Base-by-base conservation (phyloP, 2,113 vertebrate genomes). In the Actenoides hombroni region DNA sequence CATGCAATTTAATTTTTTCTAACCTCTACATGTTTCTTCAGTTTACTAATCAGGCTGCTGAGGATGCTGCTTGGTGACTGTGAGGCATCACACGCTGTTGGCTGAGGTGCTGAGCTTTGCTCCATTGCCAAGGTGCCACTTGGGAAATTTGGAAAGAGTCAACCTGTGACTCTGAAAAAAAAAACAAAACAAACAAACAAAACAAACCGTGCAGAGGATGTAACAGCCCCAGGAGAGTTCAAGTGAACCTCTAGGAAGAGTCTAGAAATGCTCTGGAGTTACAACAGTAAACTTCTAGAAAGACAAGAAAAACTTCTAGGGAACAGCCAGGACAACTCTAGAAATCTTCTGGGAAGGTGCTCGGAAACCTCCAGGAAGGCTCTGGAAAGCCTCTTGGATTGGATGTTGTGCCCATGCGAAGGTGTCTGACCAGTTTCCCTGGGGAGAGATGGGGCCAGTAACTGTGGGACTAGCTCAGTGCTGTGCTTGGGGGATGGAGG, bases 21-120 rank as follows among this genome's bases (percentile, higher is more conserved):
- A 51, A 31, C 37, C 3, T 26, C 16, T 71, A 21, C 1, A 1
- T 53, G 24, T 51, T 75, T 42, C 11, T 77, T 83, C 37, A 23
- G 11, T 78, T 83, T n/a, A 31, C 31, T 31, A 7, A 33, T 57
- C 17, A 18, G 77, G 48, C 14, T 40, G 46, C 48, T 80, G 49
- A 89, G n/a, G 26, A n/a, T 42, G 64, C 54, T 46, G 35, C 65
- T 91, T 16, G 64, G n/a, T 37, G 46, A 49, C 46, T 49, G 25
- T 19, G 31, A 65, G 26, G 16, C 15, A 18, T 16, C 7, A 2
- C 1, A 1, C 0, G 1, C 12, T 6, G 4, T 48, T 82, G 80
- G 57, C n/a, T 42, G 64, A 51, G 33, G 25, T 88, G 73, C 59
- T 91, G 88, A 65, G 60, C 56, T 86, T 82, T 81, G 33, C 51